These are phyloP conservation scores for Rhynchonema sp. DNA, from an alignment of 2,888 invertebrate species.

Conservation along the genomic window DNA sequence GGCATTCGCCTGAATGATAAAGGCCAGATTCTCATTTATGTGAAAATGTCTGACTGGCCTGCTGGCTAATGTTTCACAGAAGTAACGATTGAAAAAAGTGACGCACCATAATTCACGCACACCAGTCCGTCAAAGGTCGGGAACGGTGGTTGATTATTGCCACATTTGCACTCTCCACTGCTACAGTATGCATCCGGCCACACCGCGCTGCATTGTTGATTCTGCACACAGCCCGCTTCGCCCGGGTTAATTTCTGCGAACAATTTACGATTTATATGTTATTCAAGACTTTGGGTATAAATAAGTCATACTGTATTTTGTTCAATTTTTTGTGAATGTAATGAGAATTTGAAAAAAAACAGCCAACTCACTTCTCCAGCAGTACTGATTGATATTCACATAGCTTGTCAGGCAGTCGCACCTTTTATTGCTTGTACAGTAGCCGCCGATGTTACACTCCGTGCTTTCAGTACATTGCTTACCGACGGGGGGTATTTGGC, in stretches of 20 bases:
- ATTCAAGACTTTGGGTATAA: no score
- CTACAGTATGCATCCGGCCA: constrained; percentile 25
- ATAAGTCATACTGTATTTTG: neutral
- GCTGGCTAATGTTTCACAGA: no score
- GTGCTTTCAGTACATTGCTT: constrained; percentile 22
- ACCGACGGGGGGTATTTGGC: constrained; percentile 13
- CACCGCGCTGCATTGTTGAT: constrained; percentile 24
- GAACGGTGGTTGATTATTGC: neutral
- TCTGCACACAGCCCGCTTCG: constrained; percentile 25
- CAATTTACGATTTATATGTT: neutral
- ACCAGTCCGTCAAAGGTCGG: neutral
- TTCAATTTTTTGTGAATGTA: neutral
- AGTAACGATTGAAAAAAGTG: no score
- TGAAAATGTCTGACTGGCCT: no score
- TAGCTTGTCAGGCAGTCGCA: constrained; percentile 24
- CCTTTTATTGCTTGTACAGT: constrained; percentile 14
- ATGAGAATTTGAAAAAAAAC: neutral
- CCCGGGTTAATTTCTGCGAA: constrained; percentile 25
- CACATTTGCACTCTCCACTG: constrained; percentile 6
- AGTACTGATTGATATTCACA: constrained; percentile 26
- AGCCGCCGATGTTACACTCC: constrained; percentile 25
- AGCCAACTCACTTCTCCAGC: constrained; percentile 23
- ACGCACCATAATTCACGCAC: constrained; percentile 2
- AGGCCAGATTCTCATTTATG: no score
- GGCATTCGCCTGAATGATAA: no score